Evolutionary conservation across 2,113 vertebrate genomes (phyloP).

Genomic region (Glaucomys volans): DNA sequence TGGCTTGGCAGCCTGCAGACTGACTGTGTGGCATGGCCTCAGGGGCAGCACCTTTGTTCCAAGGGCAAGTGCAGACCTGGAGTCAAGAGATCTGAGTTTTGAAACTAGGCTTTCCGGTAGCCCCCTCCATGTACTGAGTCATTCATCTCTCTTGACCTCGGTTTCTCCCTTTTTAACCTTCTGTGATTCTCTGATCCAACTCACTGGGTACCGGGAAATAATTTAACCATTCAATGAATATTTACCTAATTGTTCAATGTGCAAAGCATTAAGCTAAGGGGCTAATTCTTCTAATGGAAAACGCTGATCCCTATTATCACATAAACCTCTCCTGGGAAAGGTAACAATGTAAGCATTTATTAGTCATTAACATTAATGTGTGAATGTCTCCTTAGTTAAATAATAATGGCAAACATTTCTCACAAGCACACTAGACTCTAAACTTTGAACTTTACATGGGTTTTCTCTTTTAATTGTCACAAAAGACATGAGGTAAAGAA

Average conservation of each 20-base stretch:
- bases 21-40: neutral
- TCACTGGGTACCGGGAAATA: neutral
- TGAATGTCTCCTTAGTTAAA: conserved; percentile 64
- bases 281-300: conserved; percentile 72
- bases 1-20: neutral
- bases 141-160: neutral
- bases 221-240: conserved; percentile 1
- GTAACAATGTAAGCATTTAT: conserved; percentile 59
- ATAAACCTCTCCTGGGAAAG: conserved; percentile 67
- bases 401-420: conserved; percentile 60
- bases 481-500: neutral
- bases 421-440: conserved; percentile 15
- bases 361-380: conserved; percentile 64
- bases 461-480: conserved; percentile 36
- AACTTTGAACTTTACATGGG: neutral
- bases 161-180: conserved; percentile 6
- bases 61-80: neutral
- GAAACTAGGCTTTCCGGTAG: neutral
- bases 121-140: neutral
- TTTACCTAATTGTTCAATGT: conserved; percentile 57
- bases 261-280: conserved; percentile 62
- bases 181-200: neutral
- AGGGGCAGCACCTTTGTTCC: neutral
- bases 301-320: conserved; percentile 56
- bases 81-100: neutral